phyloP scores from a whole-genome alignment of 2,888 invertebrate species.

The Rhorus exstirpatorius region DNA sequence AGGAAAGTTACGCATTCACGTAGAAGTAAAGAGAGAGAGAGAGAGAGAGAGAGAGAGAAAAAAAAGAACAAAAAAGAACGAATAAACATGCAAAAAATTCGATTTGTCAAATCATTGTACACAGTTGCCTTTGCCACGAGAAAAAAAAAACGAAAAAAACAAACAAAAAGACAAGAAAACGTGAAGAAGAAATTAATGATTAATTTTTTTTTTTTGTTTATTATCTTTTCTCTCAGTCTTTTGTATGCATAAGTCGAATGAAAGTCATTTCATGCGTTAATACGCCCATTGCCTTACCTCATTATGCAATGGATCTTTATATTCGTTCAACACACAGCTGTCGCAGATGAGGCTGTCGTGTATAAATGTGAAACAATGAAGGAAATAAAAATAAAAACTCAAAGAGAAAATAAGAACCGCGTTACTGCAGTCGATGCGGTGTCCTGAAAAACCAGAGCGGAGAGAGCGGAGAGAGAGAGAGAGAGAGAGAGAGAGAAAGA shows the following conservation, averaged over 20 bases:
- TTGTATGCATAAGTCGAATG: slow-evolving; percentile 57
- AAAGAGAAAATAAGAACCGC: slow-evolving; percentile 55
- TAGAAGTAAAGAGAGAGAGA: no score
- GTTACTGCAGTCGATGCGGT: slow-evolving; percentile 73
- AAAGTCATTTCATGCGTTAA: slow-evolving; percentile 46
- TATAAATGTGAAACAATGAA: slow-evolving; percentile 65
- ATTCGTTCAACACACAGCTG: slow-evolving; percentile 62
- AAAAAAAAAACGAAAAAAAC: slow-evolving; percentile 43
- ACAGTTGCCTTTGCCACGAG: slow-evolving; percentile 75
- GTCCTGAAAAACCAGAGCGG: slow-evolving; percentile 71
- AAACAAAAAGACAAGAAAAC: no score
- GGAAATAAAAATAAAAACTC: slow-evolving; percentile 42
- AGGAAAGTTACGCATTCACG: no score
- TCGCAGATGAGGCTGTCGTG: slow-evolving; percentile 67
- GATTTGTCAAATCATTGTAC: slow-evolving; percentile 73
- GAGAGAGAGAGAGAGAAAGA: not conserved
- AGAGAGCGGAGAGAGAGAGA: not conserved
- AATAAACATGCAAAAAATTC: slow-evolving; percentile 34
- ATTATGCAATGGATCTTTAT: slow-evolving; percentile 63
- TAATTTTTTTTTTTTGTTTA: slow-evolving; percentile 37
- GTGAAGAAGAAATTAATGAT: slow-evolving; percentile 29
- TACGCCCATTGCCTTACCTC: slow-evolving; percentile 57
- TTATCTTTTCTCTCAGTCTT: slow-evolving; percentile 37
- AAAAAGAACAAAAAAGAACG: slow-evolving; percentile 8
- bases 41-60: slow-evolving; percentile 1